Conservation (phyloP, 2,888 invertebrate genomes). For the Nycteola revayana region DNA sequence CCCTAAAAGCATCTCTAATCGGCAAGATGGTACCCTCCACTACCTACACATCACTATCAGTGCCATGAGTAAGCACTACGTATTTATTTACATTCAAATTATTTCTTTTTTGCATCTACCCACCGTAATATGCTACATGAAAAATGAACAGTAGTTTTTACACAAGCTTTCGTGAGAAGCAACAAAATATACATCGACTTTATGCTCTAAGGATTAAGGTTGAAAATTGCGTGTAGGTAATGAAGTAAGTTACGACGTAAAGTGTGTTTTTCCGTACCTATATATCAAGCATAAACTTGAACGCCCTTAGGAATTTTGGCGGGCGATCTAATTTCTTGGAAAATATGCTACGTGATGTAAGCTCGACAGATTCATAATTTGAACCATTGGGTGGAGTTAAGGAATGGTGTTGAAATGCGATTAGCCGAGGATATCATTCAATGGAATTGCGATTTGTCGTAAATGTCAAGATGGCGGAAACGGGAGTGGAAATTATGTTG, state of each 20-base stretch:
- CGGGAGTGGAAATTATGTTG: too few species aligned
- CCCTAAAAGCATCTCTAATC: too few species aligned
- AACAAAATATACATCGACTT: not conserved
- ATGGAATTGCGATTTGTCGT: not conserved
- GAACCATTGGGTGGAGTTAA: conserved; percentile 47
- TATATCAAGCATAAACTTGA: conserved; percentile 43
- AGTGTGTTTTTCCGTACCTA: conserved; percentile 31
- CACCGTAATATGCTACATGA: conserved; percentile 46
- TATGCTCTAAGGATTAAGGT: not conserved
- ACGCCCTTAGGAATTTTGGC: conserved; percentile 46
- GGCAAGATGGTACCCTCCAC: too few species aligned
- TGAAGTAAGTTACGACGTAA: not conserved
- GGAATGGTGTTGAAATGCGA: not conserved
- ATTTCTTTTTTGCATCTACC: conserved; percentile 37
- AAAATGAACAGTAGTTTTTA: conserved; percentile 50
- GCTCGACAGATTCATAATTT: conserved; percentile 62
- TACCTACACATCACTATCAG: conserved; percentile 11
- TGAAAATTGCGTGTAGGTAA: conserved; percentile 1
- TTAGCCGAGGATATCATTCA: conserved; percentile 5
- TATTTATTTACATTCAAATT: conserved; percentile 32
- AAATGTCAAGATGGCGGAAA: too few species aligned
- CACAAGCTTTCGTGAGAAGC: not conserved
- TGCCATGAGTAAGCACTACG: conserved; percentile 23
- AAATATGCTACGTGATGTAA: conserved; percentile 68
- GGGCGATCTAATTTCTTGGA: conserved; percentile 64